Evolutionary conservation across 2,113 vertebrate genomes (phyloP).

Genomic region (Trinectes maculatus): DNA sequence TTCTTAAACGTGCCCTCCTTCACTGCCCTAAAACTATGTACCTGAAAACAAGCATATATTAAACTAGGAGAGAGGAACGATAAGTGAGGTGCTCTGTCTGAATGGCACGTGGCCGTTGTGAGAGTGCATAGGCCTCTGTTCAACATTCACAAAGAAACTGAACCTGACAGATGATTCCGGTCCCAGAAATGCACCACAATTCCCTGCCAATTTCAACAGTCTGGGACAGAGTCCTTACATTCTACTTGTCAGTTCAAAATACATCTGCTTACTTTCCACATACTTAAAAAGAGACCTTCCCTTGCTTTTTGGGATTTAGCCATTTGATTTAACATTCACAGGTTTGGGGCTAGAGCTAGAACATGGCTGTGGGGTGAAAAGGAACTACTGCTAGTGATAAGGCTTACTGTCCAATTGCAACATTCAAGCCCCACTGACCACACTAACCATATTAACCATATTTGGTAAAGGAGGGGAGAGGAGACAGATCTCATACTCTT

Average conservation of each 20-base stretch:
- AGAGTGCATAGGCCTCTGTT: constrained; percentile 72
- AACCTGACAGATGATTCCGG: constrained; percentile 39
- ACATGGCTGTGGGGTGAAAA: constrained; percentile 26
- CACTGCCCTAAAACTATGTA: constrained; percentile 40
- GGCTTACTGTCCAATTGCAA: constrained; percentile 54
- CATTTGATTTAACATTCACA: constrained; percentile 70
- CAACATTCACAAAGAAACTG: constrained; percentile 63
- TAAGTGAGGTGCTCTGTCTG: constrained; percentile 55
- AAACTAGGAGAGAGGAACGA: constrained; percentile 49
- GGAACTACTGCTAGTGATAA: constrained; percentile 60
- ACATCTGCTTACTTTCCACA: constrained; percentile 56
- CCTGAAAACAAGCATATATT: constrained; percentile 43
- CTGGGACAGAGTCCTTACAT: constrained; percentile 70
- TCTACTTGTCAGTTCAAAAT: constrained; percentile 75
- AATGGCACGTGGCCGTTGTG: constrained; percentile 46
- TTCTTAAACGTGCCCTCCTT: constrained; percentile 20
- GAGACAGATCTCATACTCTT: constrained; percentile 11
- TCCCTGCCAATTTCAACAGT: constrained; percentile 31
- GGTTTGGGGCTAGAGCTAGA: constrained; percentile 42
- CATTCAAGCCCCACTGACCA: constrained; percentile 48
- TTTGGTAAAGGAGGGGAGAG: constrained; percentile 44
- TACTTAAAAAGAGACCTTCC: constrained; percentile 49
- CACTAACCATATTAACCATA: constrained; percentile 64
- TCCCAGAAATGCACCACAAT: constrained; percentile 19
- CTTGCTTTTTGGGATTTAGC: constrained; percentile 73